Evolutionary conservation across 2,797 vertebrate species (phyloP), one percentile per base, ranked within the genome.

Genomic region (Coregonus suidteri): DNA sequence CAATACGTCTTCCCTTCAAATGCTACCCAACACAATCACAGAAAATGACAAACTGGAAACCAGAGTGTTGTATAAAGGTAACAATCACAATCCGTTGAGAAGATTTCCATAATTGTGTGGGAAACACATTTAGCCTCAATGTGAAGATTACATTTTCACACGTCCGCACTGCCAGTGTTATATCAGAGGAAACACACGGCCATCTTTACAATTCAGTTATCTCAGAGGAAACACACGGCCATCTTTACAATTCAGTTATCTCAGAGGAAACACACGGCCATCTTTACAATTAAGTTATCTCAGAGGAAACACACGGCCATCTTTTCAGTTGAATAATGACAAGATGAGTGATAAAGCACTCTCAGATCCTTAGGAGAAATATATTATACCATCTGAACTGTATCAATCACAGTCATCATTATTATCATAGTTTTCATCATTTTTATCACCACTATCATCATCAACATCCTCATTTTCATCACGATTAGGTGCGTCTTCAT

Each of bases 91-190:
- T 53, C 25, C 1, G 25, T 25, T 25, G 25, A 25, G 25, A 25
- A 25, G 25, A 81, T 84, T 81, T 81, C 75, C 54, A 51, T 74
- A 59, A 62, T 62, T 74, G 56, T 59, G 54, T 62, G 73, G 20
- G 35, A 41, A n/a, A 11, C 30, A 59, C 54, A 16, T 62, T 62
- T 1, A 62, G 4, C 18, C 56, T 59, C 56, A 59, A 51, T 51
- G 47, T 51, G 5, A 51, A 41, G 9, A n/a, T 41, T n/a, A 20
- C 37, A 70, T 41, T 41, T n/a, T 35, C 16, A 18, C 41, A 47
- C 69, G 30, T 25, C 20, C 18, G 30, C 37, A 64, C 59, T 67
- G 75, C 75, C 11, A 51, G 35, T 54, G 68, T 67, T 20, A 71
- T 51, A 6, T 25, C 37, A 70, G 47, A 31, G 62, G 16, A 66